Base-by-base conservation (phyloP, 2,797 vertebrate species). In the Dermochelys coriacea region DNA sequence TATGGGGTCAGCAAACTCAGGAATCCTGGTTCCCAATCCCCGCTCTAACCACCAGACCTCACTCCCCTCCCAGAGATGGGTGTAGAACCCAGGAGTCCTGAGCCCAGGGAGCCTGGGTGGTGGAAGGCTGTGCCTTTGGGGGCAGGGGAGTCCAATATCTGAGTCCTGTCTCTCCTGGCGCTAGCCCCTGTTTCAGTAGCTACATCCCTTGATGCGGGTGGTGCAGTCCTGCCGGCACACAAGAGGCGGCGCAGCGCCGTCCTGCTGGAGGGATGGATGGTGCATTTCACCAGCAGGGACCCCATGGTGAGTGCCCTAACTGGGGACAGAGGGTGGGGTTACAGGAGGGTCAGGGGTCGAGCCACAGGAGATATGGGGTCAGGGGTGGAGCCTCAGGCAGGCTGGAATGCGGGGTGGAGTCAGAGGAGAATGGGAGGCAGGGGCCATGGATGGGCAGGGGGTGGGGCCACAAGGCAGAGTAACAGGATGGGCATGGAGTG, bases 271-370 rank as follows among this genome's bases (percentile, higher is more conserved):
- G 99, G 99, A 37, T 99, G 99, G 99, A 98, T 99, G 98, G 99
- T 99, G 95, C 99, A 99, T 97, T 99, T 99, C 98, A 99, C 98
- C 97, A 99, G 98, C 96, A 99, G 99, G 97, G 99, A 99, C 97
- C 99, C 98, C 21, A 98, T 99, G 99, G 99, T 99, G 98, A 98
- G 97, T 82, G 79, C n/a, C 19, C 19, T 5, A n/a, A 68, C 21
- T 71, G n/a, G 10, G 31, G n/a, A 71, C 19, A 71, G 68, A 37
- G 68, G 9, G 19, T 41, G 19, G 5, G 11, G n/a, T 12, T 23
- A 71, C 68, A 37, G n/a, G 21, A 71, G n/a, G n/a, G 21, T 21
- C 34, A 59, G 57, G 59, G 59, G 12, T 59, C 12, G 57, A 31
- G 57, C 57, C 57, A 31, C 57, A 59, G 55, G 14, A 50, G 50